These are phyloP conservation scores for Eristalinus sepulchralis DNA, from an alignment of 2,888 invertebrate species.

Conservation along the genomic window DNA sequence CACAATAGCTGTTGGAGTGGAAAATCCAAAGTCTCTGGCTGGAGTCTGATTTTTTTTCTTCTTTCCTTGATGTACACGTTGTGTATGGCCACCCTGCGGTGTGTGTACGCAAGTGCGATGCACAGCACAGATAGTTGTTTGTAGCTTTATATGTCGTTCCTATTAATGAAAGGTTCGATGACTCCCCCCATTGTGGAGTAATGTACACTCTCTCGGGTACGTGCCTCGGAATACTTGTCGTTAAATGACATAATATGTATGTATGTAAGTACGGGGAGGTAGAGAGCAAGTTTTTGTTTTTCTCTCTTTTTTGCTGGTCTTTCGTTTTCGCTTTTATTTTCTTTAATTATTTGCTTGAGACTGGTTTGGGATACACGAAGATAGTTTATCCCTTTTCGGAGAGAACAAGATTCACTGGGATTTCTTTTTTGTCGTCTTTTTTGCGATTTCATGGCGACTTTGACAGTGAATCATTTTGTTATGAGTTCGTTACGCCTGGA, in stretches of 20 bases:
- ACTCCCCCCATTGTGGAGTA: constrained; percentile 37
- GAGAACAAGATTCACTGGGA: not conserved
- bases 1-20: constrained; percentile 31
- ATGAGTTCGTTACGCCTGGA: not conserved
- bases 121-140: constrained; percentile 42
- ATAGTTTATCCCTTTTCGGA: not conserved
- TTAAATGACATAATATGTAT: constrained; percentile 51
- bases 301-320: constrained; percentile 8
- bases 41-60: not conserved
- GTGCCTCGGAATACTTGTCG: constrained; percentile 55
- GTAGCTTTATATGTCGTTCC: constrained; percentile 62
- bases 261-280: constrained; percentile 12
- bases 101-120: constrained; percentile 62
- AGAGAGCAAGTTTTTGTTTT: constrained; percentile 24
- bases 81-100: not conserved
- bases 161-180: constrained; percentile 67
- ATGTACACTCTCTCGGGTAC: constrained; percentile 22
- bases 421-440: not conserved
- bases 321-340: constrained; percentile 2
- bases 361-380: not conserved
- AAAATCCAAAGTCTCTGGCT: constrained; percentile 34
- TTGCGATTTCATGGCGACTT: not conserved
- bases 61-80: not conserved
- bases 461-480: not conserved
- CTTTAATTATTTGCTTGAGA: not conserved